phyloP scores from a whole-genome alignment of 1,140 invertebrate genomes.

The Aphelenchoides avenae region DNA sequence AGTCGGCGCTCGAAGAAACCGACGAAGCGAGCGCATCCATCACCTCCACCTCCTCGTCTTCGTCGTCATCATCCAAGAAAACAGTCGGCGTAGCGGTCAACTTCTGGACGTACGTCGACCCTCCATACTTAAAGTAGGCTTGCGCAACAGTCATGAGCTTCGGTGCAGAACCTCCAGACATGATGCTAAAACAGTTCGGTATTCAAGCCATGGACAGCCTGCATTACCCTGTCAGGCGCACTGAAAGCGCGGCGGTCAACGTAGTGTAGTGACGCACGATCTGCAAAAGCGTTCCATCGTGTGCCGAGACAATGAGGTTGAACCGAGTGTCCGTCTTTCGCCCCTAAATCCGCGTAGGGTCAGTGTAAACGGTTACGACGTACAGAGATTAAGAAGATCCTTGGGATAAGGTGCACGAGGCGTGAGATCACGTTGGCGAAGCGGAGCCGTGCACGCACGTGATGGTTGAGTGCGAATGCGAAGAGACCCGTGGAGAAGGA shows the following conservation, averaged over 20 bases:
- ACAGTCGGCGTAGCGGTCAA: not conserved
- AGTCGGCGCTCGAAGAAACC: slow-evolving; percentile 11
- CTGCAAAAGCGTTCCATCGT: no score
- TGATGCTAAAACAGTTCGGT: slow-evolving; percentile 8
- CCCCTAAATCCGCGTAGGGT: no score
- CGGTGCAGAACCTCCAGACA: not conserved
- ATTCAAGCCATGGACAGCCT: no score
- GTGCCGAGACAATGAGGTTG: no score
- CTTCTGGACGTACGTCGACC: no score
- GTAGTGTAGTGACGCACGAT: no score
- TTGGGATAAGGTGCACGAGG: slow-evolving; percentile 28
- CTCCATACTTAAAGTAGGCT: slow-evolving; percentile 19
- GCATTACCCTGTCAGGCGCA: no score
- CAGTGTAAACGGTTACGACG: no score
- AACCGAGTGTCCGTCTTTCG: no score
- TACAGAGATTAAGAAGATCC: slow-evolving; percentile 28
- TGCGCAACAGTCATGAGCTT: slow-evolving; percentile 25
- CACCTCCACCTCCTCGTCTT: slow-evolving; percentile 13
- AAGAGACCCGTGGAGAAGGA: slow-evolving; percentile 33
- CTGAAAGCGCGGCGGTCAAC: no score
- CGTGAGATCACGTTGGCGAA: slow-evolving; percentile 26
- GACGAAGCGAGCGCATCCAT: slow-evolving; percentile 13
- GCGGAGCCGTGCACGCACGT: slow-evolving; percentile 27
- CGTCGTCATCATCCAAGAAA: slow-evolving; percentile 10
- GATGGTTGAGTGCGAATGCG: slow-evolving; percentile 22